Conservation (phyloP, 37 sponge, comb jelly and placozoan species). For the Agelas oroides region DNA sequence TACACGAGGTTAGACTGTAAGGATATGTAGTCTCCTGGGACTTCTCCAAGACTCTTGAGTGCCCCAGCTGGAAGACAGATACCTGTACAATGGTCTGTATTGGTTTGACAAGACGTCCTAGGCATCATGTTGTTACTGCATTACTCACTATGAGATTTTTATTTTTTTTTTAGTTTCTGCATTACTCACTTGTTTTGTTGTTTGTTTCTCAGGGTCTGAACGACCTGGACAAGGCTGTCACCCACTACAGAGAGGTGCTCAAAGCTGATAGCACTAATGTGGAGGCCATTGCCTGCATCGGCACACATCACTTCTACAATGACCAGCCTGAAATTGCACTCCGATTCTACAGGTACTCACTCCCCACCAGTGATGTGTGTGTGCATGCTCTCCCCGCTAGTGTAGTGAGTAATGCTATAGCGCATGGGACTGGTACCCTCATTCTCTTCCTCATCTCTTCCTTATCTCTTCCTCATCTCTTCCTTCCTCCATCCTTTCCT, state of each 20-base stretch:
- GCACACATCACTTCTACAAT: slow-evolving; percentile 96
- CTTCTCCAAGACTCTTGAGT: too few species aligned
- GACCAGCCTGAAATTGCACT: slow-evolving; percentile 99
- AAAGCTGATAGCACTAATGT: slow-evolving; percentile 85
- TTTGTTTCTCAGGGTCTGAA: slow-evolving; percentile 70
- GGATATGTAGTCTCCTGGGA: not conserved
- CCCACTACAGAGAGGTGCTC: slow-evolving; percentile 90
- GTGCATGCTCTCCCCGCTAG: slow-evolving; percentile 4
- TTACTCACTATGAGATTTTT: too few species aligned
- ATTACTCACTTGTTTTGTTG: too few species aligned
- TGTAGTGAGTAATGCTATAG: not conserved
- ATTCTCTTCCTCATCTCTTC: too few species aligned
- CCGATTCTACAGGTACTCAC: slow-evolving; percentile 78
- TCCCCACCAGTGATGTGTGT: slow-evolving; percentile 4
- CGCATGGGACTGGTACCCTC: too few species aligned
- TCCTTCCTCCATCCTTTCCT: not conserved
- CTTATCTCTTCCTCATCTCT: not conserved
- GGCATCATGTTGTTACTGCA: too few species aligned
- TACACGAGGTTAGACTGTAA: slow-evolving; percentile 79
- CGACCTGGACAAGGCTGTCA: slow-evolving; percentile 84
- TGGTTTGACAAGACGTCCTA: too few species aligned
- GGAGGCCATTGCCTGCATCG: slow-evolving; percentile 97
- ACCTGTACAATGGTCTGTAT: too few species aligned
- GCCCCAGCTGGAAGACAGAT: too few species aligned
- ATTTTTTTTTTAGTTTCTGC: too few species aligned